phyloP scores from a whole-genome alignment of 2,113 vertebrate genomes.

The Lasiurus cinereus region DNA sequence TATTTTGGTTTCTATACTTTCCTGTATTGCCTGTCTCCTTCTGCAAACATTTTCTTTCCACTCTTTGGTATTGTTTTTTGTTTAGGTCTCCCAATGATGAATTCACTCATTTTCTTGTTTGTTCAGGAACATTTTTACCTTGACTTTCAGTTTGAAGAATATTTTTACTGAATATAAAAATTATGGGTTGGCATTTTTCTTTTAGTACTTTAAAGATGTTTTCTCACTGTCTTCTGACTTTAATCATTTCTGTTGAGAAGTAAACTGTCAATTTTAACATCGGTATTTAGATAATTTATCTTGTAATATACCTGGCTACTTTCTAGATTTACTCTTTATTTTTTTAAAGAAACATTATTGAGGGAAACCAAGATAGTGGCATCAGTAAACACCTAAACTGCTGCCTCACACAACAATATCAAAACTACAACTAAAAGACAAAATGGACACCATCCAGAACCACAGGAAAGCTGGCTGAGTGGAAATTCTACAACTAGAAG shows the following conservation, averaged over 20 bases:
- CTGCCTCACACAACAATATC: no score
- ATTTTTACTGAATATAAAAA: constrained; percentile 27
- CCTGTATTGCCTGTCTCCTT: not conserved
- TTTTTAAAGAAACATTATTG: not conserved
- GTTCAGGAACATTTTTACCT: not conserved
- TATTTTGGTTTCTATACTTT: not conserved
- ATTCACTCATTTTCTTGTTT: not conserved
- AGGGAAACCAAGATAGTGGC: no score
- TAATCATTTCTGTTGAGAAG: not conserved
- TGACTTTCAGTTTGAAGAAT: not conserved
- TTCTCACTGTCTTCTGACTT: not conserved
- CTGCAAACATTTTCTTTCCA: not conserved
- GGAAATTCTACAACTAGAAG: no score
- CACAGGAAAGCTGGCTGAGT: no score
- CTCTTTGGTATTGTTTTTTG: not conserved
- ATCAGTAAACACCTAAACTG: no score
- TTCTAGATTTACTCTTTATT: not conserved
- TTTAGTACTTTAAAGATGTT: not conserved
- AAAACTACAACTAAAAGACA: no score
- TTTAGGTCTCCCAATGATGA: not conserved
- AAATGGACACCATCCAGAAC: no score
- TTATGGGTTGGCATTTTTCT: not conserved
- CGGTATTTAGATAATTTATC: constrained; percentile 4
- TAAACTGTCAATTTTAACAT: not conserved
- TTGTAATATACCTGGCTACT: not conserved